Evolutionary conservation across 2,888 invertebrate genomes (phyloP).

Genomic region (Morpho helenor): DNA sequence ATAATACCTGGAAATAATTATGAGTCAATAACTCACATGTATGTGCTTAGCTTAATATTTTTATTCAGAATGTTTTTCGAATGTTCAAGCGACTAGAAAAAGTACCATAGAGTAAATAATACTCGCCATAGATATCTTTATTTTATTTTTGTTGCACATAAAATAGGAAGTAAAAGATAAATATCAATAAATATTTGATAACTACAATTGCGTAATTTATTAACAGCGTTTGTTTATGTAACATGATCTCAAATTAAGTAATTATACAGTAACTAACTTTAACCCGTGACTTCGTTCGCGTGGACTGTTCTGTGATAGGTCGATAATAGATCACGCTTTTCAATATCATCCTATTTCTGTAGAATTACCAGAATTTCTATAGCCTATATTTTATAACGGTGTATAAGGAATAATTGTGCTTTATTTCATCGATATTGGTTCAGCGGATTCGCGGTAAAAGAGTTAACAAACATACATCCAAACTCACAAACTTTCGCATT

Average conservation of each 20-base stretch:
- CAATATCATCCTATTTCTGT: no score
- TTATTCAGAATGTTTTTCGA: not conserved
- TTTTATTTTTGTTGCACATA: constrained; percentile 11
- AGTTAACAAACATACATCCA: no score
- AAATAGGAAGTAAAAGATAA: constrained; percentile 10
- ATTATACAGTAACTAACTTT: not conserved
- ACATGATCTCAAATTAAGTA: not conserved
- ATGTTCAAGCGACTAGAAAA: not conserved
- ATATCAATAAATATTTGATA: constrained; percentile 11
- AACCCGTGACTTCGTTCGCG: no score
- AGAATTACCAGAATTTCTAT: no score
- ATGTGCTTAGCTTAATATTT: not conserved
- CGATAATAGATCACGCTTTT: no score
- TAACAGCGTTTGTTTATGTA: not conserved
- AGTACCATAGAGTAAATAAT: not conserved
- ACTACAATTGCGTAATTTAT: constrained; percentile 2
- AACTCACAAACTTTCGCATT: no score
- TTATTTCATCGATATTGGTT: no score
- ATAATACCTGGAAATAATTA: constrained; percentile 9
- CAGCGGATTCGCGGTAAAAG: no score
- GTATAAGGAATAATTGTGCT: no score
- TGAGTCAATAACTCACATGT: not conserved
- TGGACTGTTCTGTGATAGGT: no score
- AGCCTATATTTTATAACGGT: no score
- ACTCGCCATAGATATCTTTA: not conserved